Evolutionary conservation across 2,797 vertebrate species (phyloP).

Genomic region (Falco berigora): DNA sequence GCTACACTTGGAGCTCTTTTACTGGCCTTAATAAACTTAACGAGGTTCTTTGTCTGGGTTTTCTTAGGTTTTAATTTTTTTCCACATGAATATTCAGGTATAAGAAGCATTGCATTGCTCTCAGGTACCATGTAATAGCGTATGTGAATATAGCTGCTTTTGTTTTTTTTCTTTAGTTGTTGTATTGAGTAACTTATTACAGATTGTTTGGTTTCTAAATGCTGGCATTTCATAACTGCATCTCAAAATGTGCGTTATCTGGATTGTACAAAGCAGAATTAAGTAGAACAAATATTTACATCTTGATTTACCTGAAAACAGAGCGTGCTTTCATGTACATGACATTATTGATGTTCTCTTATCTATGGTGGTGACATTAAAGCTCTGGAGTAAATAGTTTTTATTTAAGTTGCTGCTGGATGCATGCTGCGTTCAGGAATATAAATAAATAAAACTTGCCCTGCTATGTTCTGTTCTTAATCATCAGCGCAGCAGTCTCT

Average conservation of each 20-base stretch:
- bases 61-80: background rate
- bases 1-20: background rate
- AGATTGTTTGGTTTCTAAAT: background rate
- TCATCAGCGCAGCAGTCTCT: background rate
- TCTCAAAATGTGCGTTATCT: background rate
- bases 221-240: background rate
- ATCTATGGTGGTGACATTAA: background rate
- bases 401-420: background rate
- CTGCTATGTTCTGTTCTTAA: background rate
- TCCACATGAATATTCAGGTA: background rate
- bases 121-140: accelerated
- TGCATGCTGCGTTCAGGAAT: background rate
- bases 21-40: background rate
- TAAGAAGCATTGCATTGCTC: background rate
- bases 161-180: background rate
- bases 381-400: background rate
- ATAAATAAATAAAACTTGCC: background rate
- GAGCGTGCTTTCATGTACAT: background rate
- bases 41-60: background rate
- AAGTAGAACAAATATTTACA: background rate
- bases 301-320: background rate
- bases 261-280: background rate
- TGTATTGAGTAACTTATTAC: background rate
- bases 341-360: background rate
- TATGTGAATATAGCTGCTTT: background rate